Percentiles rank a stretch among this genome's conserved stretches.
phyloP scores from a whole-genome alignment of 2,113 vertebrate species.

The Vicugna pacos region DNA sequence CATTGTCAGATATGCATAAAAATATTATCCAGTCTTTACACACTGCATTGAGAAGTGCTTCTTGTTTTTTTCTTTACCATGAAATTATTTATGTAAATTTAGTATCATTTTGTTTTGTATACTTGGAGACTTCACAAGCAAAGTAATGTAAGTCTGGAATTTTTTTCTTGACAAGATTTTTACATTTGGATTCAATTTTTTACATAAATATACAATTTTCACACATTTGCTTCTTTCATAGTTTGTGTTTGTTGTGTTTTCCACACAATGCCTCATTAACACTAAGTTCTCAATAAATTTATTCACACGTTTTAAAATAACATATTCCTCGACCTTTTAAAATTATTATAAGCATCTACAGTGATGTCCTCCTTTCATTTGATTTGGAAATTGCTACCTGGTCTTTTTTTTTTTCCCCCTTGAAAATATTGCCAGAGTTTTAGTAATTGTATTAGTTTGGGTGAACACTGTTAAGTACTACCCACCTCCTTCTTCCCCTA shows the following conservation, averaged over 20 bases:
- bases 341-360: neutral
- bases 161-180: neutral
- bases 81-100: neutral
- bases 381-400: neutral
- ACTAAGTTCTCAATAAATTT: neutral
- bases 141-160: neutral
- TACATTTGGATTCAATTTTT: neutral
- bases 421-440: neutral
- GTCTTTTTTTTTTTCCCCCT: neutral
- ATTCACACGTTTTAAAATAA: neutral
- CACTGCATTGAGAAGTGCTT: neutral
- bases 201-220: neutral
- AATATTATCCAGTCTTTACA: neutral
- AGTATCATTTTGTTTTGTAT: neutral
- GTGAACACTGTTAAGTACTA: neutral
- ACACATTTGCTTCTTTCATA: neutral
- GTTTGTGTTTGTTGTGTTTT: neutral
- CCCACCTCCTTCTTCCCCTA: neutral
- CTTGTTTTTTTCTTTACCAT: neutral
- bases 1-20: neutral
- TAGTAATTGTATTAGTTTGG: neutral
- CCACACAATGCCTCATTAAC: neutral
- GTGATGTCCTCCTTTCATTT: rapidly evolving
- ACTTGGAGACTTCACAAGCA: neutral
- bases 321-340: neutral